Conservation (phyloP, 1,140 invertebrate species). For the Drosophila sulfurigaster region DNA sequence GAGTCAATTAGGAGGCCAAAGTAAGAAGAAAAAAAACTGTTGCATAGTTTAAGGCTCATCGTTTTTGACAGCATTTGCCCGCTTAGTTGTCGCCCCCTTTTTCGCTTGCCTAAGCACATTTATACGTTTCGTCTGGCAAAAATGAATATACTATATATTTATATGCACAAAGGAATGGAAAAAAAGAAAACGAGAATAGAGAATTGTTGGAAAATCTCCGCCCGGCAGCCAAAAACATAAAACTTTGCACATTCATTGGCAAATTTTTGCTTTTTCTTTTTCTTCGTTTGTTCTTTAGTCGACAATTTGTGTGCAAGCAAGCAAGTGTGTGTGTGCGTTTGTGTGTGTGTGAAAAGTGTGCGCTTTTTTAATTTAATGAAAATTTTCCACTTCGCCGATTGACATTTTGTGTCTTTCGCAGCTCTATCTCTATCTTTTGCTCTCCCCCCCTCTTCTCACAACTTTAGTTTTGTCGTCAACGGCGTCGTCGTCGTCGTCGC, state of each 20-base stretch:
- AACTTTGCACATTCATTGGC: constrained; percentile 81
- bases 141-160: constrained; percentile 21
- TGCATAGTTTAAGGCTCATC: constrained; percentile 71
- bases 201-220: constrained; percentile 61
- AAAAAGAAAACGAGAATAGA: constrained; percentile 3
- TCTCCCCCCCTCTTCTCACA: neutral
- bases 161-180: constrained; percentile 34
- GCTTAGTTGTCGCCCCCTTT: constrained; percentile 41
- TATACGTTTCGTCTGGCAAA: constrained; percentile 74
- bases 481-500: constrained; percentile 10
- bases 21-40: constrained; percentile 37
- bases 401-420: constrained; percentile 77
- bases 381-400: constrained; percentile 84
- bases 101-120: constrained; percentile 79
- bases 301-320: constrained; percentile 50
- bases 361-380: constrained; percentile 84
- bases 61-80: constrained; percentile 62
- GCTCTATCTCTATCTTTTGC: constrained; percentile 19
- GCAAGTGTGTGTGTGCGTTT: constrained; percentile 20
- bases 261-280: constrained; percentile 41
- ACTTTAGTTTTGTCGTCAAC: constrained; percentile 36
- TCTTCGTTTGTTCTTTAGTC: constrained; percentile 49
- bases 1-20: constrained; percentile 34
- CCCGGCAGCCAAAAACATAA: constrained; percentile 79
- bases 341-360: constrained; percentile 69